These are phyloP conservation scores for Polymixis flavicincta DNA, from an alignment of 2,888 invertebrate species.

Conservation along the genomic window DNA sequence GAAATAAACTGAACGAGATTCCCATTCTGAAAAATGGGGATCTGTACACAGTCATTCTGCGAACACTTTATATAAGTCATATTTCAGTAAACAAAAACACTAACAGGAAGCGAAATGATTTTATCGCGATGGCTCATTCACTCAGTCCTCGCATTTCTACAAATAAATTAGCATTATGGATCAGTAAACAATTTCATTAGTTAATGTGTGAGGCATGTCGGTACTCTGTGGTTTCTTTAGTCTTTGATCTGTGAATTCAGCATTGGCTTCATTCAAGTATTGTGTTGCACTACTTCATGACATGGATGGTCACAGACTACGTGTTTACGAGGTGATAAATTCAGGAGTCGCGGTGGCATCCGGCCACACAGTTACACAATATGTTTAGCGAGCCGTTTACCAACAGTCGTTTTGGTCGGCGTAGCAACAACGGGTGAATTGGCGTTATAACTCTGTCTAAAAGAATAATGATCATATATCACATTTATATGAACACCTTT, in stretches of 20 bases:
- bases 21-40: slow-evolving; percentile 49
- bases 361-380: slow-evolving; percentile 67
- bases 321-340: slow-evolving; percentile 74
- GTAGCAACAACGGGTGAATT: slow-evolving; percentile 50
- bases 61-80: slow-evolving; percentile 52
- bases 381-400: slow-evolving; percentile 52
- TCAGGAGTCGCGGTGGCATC: slow-evolving; percentile 59
- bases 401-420: slow-evolving; percentile 26
- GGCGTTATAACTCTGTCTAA: slow-evolving; percentile 49
- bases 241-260: slow-evolving; percentile 54
- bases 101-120: slow-evolving; percentile 52
- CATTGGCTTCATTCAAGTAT: slow-evolving; percentile 64
- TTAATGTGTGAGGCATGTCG: slow-evolving; percentile 13
- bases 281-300: slow-evolving; percentile 60
- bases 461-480: slow-evolving; percentile 43
- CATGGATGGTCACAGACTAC: slow-evolving; percentile 58
- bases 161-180: slow-evolving; percentile 34
- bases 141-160: slow-evolving; percentile 21
- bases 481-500: slow-evolving; percentile 53
- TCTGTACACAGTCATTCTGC: slow-evolving; percentile 44
- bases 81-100: slow-evolving; percentile 57
- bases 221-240: slow-evolving; percentile 19
- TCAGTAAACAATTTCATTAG: slow-evolving; percentile 38
- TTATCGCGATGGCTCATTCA: slow-evolving; percentile 42
- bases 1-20: slow-evolving; percentile 53